These are phyloP conservation scores for Automeris io DNA, from an alignment of 2,888 invertebrate genomes.

Conservation along the genomic window DNA sequence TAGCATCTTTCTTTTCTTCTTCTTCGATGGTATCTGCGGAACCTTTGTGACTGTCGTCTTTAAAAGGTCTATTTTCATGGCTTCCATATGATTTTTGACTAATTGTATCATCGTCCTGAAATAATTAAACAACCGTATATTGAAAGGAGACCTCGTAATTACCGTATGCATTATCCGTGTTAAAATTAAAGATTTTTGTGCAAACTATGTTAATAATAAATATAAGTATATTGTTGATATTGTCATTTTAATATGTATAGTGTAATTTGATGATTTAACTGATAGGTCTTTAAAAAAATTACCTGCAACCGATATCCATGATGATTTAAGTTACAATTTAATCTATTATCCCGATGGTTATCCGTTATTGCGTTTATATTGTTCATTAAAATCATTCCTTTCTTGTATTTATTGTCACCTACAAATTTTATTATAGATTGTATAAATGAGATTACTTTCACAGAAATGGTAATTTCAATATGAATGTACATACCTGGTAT, in stretches of 20 bases:
- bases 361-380: constrained; percentile 88
- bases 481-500: constrained; percentile 82
- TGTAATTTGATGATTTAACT: too few species aligned
- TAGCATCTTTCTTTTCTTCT: constrained; percentile 92
- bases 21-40: constrained; percentile 91
- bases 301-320: constrained; percentile 81
- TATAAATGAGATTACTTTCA: background rate
- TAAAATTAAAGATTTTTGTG: too few species aligned
- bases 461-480: background rate
- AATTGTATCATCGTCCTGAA: constrained; percentile 84
- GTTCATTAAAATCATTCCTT: constrained; percentile 87
- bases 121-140: too few species aligned
- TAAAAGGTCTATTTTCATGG: constrained; percentile 91
- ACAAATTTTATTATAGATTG: constrained; percentile 10
- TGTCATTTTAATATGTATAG: too few species aligned
- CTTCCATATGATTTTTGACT: constrained; percentile 96
- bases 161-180: too few species aligned
- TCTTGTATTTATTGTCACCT: constrained; percentile 91
- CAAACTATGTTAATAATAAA: too few species aligned
- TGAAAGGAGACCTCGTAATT: too few species aligned
- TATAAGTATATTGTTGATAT: too few species aligned
- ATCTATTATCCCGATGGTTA: constrained; percentile 85
- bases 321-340: constrained; percentile 86
- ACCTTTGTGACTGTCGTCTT: constrained; percentile 94
- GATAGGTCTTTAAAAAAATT: too few species aligned